Conservation (phyloP, 2,113 vertebrate species). For the Microtus montanus region DNA sequence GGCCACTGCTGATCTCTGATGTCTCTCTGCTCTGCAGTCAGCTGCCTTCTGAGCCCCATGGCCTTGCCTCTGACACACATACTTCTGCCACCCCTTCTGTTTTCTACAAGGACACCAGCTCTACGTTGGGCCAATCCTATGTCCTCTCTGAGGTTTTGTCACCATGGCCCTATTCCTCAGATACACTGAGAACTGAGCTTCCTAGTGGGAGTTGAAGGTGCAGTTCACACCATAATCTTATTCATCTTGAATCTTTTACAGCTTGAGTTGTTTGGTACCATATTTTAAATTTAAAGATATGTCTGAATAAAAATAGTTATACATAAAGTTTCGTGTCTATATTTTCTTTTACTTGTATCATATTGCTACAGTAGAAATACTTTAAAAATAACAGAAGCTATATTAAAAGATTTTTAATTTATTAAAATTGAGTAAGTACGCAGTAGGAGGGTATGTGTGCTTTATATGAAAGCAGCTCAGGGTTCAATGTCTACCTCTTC, state of each 20-base stretch:
- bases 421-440: neutral
- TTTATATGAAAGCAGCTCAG: neutral
- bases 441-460: neutral
- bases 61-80: neutral
- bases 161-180: neutral
- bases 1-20: neutral
- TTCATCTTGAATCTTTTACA: conserved; percentile 43
- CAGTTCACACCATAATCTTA: neutral
- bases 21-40: neutral
- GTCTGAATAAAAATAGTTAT: neutral
- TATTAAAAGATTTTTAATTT: neutral
- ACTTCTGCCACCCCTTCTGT: neutral
- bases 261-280: neutral
- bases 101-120: neutral
- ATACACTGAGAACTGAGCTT: neutral
- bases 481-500: neutral
- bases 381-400: conserved; percentile 49
- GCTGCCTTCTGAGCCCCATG: neutral
- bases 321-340: conserved; percentile 18
- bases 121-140: neutral
- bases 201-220: neutral
- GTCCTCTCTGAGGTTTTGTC: neutral
- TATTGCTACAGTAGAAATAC: conserved; percentile 16
- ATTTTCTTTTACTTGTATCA: conserved; percentile 26
- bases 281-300: neutral